A percentile compares a stretch with the other conserved stretches of the same genome.
These are phyloP conservation scores for Orientallactaga bullata DNA, from an alignment of 2,113 vertebrate genomes.

Conservation along the genomic window DNA sequence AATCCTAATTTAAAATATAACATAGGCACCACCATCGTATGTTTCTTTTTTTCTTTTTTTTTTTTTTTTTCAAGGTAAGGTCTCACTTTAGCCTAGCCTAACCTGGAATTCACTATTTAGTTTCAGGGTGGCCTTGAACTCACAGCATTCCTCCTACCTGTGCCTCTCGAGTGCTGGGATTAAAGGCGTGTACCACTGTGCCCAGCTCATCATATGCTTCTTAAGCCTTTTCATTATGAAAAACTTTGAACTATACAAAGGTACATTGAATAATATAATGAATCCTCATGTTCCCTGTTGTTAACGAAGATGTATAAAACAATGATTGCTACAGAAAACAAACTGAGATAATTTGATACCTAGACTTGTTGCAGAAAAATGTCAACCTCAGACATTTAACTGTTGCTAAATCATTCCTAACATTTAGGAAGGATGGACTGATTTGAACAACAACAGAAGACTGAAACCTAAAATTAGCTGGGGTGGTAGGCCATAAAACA, in stretches of 20 bases:
- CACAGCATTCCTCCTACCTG: background rate
- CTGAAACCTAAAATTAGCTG: background rate
- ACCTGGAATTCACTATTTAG: too few relatives aligned
- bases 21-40: too few relatives aligned
- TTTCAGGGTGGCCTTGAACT: background rate
- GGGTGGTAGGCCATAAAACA: background rate
- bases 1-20: slow-evolving; percentile 41
- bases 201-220: too few relatives aligned
- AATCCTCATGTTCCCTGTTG: slow-evolving; percentile 20
- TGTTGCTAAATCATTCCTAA: slow-evolving; percentile 12
- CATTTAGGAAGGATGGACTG: slow-evolving; percentile 30
- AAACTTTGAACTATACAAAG: slow-evolving; percentile 9
- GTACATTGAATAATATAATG: slow-evolving; percentile 5
- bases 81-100: background rate
- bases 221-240: slow-evolving; percentile 36
- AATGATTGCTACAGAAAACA: slow-evolving; percentile 39
- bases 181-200: background rate
- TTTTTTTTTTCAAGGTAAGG: background rate
- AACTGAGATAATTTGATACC: slow-evolving; percentile 3
- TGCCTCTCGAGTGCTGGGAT: background rate
- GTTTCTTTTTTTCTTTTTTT: background rate
- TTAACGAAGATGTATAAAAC: slow-evolving; percentile 35
- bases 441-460: background rate
- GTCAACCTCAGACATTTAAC: background rate
- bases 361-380: background rate